Base-by-base conservation (phyloP, 92 coral and sea anemone genomes). In the Phenganax subtilis region DNA sequence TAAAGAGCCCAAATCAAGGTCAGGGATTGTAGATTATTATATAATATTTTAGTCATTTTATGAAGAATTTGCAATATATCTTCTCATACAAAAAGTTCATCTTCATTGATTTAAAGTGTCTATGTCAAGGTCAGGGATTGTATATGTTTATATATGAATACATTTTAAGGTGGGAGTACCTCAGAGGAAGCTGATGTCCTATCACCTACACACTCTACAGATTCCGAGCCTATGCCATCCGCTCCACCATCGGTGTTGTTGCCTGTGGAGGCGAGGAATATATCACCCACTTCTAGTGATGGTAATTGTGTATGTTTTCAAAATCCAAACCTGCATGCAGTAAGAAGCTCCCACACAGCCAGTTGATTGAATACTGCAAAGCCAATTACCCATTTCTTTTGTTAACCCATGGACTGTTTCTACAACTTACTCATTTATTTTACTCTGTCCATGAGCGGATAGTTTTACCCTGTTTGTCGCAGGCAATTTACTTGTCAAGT, bases 211-310 rank as follows among this genome's bases (percentile, higher is more conserved):
- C 54, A 71, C 47, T 78, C 82, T 3, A 78, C 82, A 20, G 82
- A 78, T 52, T 78, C 82, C 10, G 82, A 78, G 54, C 82, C 82
- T 8, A 28, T 37, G 5, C 82, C 82, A 6, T 10, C 71, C 59
- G 20, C 61, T 12, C 58, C 72, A 47, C 82, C 82, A 15, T 78
- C 82, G 2, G 72, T 60, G 55, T 72, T 63, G 3, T 37, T 72
- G 7, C 72, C 60, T 52, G 25, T 63, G 63, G 30, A 25, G 8
- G 72, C 61, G 67, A 62, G 7, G 17, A 67, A 63, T 20, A 57
- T 67, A 14, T 64, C 82, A 15, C 82, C 71, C 10, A 17, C 14
- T 6, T 28, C 82, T 0, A 44, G 72, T 27, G 56, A 54, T 29
- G 59, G 59, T 72, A 14, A 72, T 28, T 20, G 25, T 20, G 25